Evolutionary conservation across 2,797 vertebrate species (phyloP).

Genomic region (Eutrigla gurnardus): DNA sequence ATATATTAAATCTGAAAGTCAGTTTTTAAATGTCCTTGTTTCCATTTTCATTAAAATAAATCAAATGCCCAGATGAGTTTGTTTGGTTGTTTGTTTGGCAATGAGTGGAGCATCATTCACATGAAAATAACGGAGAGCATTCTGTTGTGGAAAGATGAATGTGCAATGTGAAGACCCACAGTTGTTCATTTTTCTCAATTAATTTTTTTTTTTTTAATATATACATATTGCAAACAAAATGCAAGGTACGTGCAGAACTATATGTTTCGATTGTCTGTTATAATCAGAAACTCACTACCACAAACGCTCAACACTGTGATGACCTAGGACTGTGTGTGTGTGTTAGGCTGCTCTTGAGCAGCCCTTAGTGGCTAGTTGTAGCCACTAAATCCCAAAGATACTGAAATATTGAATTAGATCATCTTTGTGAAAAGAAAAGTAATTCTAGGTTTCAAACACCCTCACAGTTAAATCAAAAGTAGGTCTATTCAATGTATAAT

Average conservation of each 20-base stretch:
- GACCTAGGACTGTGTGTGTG: background rate
- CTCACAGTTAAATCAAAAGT: no score
- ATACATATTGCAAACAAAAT: background rate
- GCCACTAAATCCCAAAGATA: no score
- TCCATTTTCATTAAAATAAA: conserved; percentile 45
- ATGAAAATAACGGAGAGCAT: background rate
- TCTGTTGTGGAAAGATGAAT: background rate
- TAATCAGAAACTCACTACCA: background rate
- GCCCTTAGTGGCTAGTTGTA: background rate
- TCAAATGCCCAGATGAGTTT: conserved; percentile 18
- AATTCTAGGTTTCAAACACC: no score
- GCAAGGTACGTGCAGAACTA: background rate
- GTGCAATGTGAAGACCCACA: background rate
- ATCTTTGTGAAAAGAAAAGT: no score
- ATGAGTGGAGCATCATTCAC: background rate
- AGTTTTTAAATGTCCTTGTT: conserved; percentile 40
- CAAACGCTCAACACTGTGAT: background rate
- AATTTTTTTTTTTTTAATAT: background rate
- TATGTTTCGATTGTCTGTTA: background rate
- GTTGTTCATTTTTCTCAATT: background rate
- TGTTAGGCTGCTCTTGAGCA: background rate
- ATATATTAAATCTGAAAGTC: conserved; percentile 47
- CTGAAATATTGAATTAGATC: no score
- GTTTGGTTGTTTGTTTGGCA: background rate
- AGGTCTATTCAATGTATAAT: background rate